Evolutionary conservation across 2,888 invertebrate species (phyloP), one percentile per base, ranked within the genome.

Genomic region (Selenia dentaria): DNA sequence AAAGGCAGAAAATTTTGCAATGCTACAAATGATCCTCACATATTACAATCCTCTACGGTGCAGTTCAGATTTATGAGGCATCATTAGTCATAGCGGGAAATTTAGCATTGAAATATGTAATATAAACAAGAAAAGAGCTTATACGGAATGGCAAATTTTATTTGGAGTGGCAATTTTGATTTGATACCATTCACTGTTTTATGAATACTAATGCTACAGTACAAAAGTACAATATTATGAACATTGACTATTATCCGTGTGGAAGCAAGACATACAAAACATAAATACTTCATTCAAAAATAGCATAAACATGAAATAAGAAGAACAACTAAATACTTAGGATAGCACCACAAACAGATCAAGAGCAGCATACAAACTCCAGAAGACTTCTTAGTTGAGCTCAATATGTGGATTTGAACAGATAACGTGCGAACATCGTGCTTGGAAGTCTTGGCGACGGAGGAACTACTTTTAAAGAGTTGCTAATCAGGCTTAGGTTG

Each of bases 31-130:
- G 79, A 82, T 81, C 72, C 77, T 66, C 76, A 74, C 79, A 83
- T 76, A 83, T 81, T 64, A 83, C 77, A 79, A 84, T 76, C 73
- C 83, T 84, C 84, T 68, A 79, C 73, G 81, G 87, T 79, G 82
- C 83, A 80, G 74, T 86, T 74, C 68, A 77, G 76, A 84, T 85
- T 85, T 80, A 84, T 79, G 83, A 78, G 75, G 74, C 81, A 74
- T 83, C 83, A 86, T 86, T 83, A 85, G 83, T 83, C 82, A 81
- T 79, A 69, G 79, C 69, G 81, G 82, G 76, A 83, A 82, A 87
- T 85, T 82, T 76, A 77, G 67, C 79, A 81, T 82, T 81, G 78
- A 83, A 77, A 82, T 81, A 80, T 81, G 80, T 80, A 85, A 79
- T 82, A 83, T 79, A 86, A 83, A 85, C 78, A 80, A 81, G 77